Evolutionary conservation across 30 jellyfish, hydroid and myxozoan species (phyloP).

Genomic region (Aurelia aurita complex sp. Pacific): DNA sequence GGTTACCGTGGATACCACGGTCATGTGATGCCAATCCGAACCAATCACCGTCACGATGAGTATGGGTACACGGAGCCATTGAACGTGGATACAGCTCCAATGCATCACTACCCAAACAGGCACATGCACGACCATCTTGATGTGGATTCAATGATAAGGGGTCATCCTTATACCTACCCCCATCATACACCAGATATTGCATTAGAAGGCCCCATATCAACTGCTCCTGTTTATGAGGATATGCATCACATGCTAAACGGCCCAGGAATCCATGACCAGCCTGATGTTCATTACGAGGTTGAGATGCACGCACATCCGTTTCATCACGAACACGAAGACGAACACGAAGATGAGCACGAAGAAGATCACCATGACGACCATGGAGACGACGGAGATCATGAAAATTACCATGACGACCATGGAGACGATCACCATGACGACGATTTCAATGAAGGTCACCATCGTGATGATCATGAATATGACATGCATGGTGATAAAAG

Average conservation of each 20-base stretch:
- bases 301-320: conserved; percentile 77
- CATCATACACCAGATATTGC: conserved; percentile 62
- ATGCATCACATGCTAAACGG: conserved; percentile 85
- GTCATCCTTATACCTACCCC: conserved; percentile 54
- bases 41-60: conserved; percentile 53
- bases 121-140: conserved; percentile 55
- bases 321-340: conserved; percentile 49
- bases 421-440: conserved; percentile 38
- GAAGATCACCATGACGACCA: conserved; percentile 52
- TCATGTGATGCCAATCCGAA: conserved; percentile 39
- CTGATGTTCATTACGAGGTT: conserved; percentile 85
- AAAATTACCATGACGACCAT: conserved; percentile 30
- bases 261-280: conserved; percentile 80
- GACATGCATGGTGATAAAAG: conserved; percentile 65
- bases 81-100: conserved; percentile 74
- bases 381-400: conserved; percentile 53
- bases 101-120: conserved; percentile 67
- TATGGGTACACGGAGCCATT: conserved; percentile 58
- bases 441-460: conserved; percentile 27
- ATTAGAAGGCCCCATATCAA: conserved; percentile 78
- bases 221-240: conserved; percentile 75
- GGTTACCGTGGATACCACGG: conserved; percentile 62
- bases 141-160: conserved; percentile 51
- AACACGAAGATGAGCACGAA: conserved; percentile 34
- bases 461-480: conserved; percentile 33